phyloP scores from a whole-genome alignment of 2,113 vertebrate genomes.

The Ictalurus furcatus region DNA sequence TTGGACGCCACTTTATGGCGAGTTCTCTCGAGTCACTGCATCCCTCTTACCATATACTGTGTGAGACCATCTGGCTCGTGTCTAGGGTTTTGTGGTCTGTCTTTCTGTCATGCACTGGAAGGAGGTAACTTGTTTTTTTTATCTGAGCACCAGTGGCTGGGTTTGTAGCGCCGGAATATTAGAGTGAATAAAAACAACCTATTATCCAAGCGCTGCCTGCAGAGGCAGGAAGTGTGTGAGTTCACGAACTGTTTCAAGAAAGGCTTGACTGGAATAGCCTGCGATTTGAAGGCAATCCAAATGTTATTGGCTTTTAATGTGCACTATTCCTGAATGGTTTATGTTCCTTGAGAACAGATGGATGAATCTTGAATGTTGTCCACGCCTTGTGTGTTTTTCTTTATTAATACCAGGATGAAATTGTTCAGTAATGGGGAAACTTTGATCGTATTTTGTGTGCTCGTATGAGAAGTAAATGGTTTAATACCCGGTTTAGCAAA shows the following conservation, averaged over 20 bases:
- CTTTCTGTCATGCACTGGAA: constrained; percentile 8
- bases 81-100: constrained; percentile 52
- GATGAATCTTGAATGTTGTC: background rate
- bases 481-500: background rate
- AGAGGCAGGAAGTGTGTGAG: constrained; percentile 39
- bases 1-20: background rate
- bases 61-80: constrained; percentile 57
- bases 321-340: constrained; percentile 20
- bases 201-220: constrained; percentile 16
- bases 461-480: background rate
- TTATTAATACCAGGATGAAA: constrained; percentile 7
- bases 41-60: background rate
- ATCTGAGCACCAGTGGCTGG: constrained; percentile 16
- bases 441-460: background rate
- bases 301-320: constrained; percentile 31
- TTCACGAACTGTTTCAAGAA: constrained; percentile 25
- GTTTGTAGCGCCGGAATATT: background rate
- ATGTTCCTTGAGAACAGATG: constrained; percentile 19
- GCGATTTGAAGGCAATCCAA: constrained; percentile 37
- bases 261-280: background rate
- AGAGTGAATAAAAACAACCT: constrained; percentile 10
- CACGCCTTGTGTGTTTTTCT: background rate
- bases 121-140: background rate
- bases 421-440: background rate
- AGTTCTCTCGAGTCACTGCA: constrained; percentile 20